Evolutionary conservation across 2,113 vertebrate species (phyloP).

Genomic region (Protomyctophum bolini): DNA sequence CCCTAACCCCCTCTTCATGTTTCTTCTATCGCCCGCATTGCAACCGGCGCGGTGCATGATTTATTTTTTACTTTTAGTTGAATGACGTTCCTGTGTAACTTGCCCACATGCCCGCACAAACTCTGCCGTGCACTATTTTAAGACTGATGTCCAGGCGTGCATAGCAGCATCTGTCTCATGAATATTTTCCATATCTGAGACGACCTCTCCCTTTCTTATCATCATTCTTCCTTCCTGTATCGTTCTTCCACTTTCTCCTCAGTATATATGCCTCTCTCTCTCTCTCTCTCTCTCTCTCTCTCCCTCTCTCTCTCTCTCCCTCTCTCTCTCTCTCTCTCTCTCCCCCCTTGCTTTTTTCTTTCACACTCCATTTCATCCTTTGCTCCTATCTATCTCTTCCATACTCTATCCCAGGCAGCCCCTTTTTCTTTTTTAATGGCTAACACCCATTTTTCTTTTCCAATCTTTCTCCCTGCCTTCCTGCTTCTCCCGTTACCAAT

Average conservation of each 20-base stretch:
- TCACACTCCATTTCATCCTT: not conserved
- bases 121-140: too few species aligned
- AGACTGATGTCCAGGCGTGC: too few species aligned
- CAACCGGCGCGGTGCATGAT: too few species aligned
- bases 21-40: too few species aligned
- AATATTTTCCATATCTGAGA: too few species aligned
- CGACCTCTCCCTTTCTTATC: not conserved
- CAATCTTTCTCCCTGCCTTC: conserved; percentile 8
- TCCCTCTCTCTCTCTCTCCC: not conserved
- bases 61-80: too few species aligned
- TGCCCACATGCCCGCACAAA: too few species aligned
- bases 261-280: not conserved
- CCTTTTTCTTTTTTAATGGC: conserved; percentile 2
- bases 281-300: conserved; percentile 9
- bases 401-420: conserved; percentile 5
- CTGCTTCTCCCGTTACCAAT: too few species aligned
- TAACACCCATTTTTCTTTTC: conserved; percentile 21
- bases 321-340: not conserved
- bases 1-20: not conserved
- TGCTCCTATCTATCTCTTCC: conserved; percentile 1
- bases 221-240: not conserved
- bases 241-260: not conserved
- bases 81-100: too few species aligned
- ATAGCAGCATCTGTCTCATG: too few species aligned
- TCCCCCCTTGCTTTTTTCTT: not conserved